Base-by-base conservation (phyloP, 1,140 invertebrate species). In the Megalonaias nervosa region DNA sequence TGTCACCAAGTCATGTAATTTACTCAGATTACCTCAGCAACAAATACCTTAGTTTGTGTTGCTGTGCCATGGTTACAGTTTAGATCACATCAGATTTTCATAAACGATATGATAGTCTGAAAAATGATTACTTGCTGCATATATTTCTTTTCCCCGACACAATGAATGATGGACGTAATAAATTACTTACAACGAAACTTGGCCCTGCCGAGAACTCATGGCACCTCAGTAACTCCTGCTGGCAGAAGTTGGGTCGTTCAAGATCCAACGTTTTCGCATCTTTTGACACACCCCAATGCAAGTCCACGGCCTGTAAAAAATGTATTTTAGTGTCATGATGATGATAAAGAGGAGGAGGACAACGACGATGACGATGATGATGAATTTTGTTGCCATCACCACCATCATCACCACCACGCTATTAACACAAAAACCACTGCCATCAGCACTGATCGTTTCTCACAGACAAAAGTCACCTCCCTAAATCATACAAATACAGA, bases 221-320 rank as follows among this genome's bases (percentile, higher is more conserved):
- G 89, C 97, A 99, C 91, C 98, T 98, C 89, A 95, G 94, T 79
- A 99, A 98, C 92, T 99, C 97, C 76, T 95, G 94, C 95, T 98
- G 97, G 86, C 97, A 98, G 1, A 99, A 93, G 88, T 98, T 97
- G 1, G 97, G 98, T 13, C 97, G 98, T 95, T 97, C 97, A 89
- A 98, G 97, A 93, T 98, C 97, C 87, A 97, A 96, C 0, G 96
- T 97, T 0, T 96, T 96, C 91, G 97, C 96, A 85, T 98, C 96
- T 55, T 86, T 81, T 13, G 74, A 23, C 19, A 81, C 14, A 38
- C 97, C 97, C 97, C 97, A 99, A 88, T 97, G 93, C 96, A 99
- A 97, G 90, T 99, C 98, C 17, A 99, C 97, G 1, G 99, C 96
- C 96, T 98, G 82, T 23, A 87, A 82, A 31, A 57, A 77, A 26